Evolutionary conservation across 2,113 vertebrate species (phyloP).

Genomic region (Orthochromis indermauri): DNA sequence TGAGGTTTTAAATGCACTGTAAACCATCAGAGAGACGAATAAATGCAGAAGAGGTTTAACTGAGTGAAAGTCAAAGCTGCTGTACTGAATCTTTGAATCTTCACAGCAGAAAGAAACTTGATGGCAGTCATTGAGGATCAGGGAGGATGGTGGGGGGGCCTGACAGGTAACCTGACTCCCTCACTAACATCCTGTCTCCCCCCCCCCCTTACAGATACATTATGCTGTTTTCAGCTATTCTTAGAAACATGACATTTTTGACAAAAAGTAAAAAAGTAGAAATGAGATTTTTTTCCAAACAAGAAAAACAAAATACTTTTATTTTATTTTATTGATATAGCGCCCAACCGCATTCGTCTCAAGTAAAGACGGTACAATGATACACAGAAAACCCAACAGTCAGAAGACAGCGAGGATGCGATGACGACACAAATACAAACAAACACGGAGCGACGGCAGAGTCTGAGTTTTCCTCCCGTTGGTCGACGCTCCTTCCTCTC

Average conservation of each 20-base stretch:
- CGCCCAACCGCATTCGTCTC: accelerated
- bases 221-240: not conserved
- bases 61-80: not conserved
- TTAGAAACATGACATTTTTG: not conserved
- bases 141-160: not conserved
- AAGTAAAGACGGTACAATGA: not conserved
- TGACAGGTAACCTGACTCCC: not conserved
- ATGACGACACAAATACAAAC: accelerated
- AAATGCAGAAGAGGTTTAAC: not conserved
- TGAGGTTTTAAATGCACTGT: not conserved
- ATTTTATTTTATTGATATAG: not conserved
- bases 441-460: too few relatives aligned
- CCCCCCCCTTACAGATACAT: accelerated
- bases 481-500: not conserved
- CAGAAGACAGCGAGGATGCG: not conserved
- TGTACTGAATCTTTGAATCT: not conserved
- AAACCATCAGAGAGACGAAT: not conserved
- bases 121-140: not conserved
- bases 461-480: accelerated
- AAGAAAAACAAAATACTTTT: not conserved
- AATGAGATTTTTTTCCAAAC: not conserved
- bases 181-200: accelerated
- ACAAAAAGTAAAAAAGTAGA: not conserved
- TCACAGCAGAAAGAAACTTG: not conserved
- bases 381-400: not conserved